Conservation (phyloP, 2,797 vertebrate species). For the Sebastes alutus region DNA sequence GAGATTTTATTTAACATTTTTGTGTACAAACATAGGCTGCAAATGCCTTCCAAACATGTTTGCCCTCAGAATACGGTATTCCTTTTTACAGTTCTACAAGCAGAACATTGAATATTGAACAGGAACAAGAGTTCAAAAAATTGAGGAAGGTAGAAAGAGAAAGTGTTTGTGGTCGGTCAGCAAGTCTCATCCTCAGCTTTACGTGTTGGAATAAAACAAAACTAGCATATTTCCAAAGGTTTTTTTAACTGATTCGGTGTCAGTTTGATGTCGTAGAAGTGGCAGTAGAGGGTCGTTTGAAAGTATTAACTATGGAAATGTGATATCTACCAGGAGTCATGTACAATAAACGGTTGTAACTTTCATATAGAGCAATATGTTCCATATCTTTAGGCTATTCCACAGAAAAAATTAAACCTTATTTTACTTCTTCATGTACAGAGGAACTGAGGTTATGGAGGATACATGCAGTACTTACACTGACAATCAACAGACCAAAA, state of each 20-base stretch:
- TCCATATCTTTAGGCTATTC: constrained; percentile 54
- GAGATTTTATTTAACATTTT: constrained; percentile 89
- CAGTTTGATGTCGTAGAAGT: constrained; percentile 37
- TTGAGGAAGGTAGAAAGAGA: constrained; percentile 56
- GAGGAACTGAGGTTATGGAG: constrained; percentile 47
- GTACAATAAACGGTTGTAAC: constrained; percentile 52
- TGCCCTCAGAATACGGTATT: constrained; percentile 81
- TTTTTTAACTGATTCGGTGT: constrained; percentile 22
- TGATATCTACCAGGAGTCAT: constrained; percentile 40
- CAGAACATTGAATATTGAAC: constrained; percentile 78
- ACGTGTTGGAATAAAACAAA: constrained; percentile 28
- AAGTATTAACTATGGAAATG: constrained; percentile 22
- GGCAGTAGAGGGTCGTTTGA: constrained; percentile 41
- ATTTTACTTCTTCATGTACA: constrained; percentile 42
- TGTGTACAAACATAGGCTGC: constrained; percentile 90
- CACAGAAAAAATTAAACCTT: constrained; percentile 45
- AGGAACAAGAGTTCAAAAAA: constrained; percentile 69
- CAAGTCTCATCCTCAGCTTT: constrained; percentile 54
- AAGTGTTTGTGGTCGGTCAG: constrained; percentile 51
- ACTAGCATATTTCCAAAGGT: constrained; percentile 45
- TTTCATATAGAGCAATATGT: constrained; percentile 63
- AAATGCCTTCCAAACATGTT: constrained; percentile 86
- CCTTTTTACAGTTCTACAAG: constrained; percentile 82
- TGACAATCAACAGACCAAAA: constrained; percentile 72
- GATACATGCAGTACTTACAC: constrained; percentile 66